Evolutionary conservation across 2,113 vertebrate species (phyloP).

Genomic region (Psittacara wagleri): DNA sequence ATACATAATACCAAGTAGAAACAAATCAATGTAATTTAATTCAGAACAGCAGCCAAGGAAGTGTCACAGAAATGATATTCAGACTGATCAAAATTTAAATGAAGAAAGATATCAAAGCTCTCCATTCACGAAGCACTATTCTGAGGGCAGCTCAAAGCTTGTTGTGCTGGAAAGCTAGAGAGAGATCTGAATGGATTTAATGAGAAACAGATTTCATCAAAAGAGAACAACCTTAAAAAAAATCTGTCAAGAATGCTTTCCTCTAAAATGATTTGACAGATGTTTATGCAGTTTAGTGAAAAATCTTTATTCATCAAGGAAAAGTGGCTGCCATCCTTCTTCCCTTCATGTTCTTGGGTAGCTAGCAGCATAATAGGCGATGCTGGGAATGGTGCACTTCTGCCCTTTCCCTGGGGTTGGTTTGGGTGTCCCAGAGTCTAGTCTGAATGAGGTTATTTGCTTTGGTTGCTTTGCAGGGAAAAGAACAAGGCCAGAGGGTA

Average conservation of each 20-base stretch:
- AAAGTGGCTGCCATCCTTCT: neutral
- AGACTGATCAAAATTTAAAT: conserved; percentile 16
- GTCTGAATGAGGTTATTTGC: neutral
- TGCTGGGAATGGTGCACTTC: neutral
- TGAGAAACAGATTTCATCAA: neutral
- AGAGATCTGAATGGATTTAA: neutral
- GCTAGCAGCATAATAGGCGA: neutral
- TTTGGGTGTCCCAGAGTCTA: neutral
- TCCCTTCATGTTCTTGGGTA: neutral
- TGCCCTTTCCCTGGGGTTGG: neutral
- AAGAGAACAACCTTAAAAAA: neutral
- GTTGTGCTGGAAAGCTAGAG: neutral
- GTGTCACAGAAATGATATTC: neutral
- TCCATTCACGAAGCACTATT: neutral
- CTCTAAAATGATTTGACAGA: neutral
- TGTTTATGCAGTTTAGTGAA: neutral
- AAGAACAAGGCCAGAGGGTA: conserved; percentile 26
- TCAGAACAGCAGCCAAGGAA: neutral
- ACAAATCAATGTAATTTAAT: conserved; percentile 21
- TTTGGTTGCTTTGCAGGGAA: neutral
- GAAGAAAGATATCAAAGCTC: neutral
- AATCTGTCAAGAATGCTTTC: neutral
- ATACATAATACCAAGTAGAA: neutral
- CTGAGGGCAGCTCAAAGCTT: neutral
- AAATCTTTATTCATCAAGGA: neutral